Base-by-base conservation (phyloP, 1,140 invertebrate genomes). In the Agrilus planipennis region DNA sequence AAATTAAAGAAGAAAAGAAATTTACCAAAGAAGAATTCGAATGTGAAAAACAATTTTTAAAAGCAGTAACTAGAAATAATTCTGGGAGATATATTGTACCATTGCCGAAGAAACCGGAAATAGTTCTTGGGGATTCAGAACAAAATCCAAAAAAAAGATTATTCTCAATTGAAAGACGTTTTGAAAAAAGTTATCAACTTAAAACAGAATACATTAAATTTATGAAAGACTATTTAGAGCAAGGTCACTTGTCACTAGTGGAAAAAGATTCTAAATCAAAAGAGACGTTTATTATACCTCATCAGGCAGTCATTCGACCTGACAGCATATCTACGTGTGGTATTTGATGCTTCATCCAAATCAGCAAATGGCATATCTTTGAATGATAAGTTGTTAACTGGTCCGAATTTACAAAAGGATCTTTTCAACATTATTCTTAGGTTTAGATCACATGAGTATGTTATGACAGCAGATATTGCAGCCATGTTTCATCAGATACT, bases 401-500 rank as follows among this genome's bases (percentile, higher is more conserved):
- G 37, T 10, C 37, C 37, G 4, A 29, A 28, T 5, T 10, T 39
- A 12, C 37, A 39, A 18, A 3, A 27, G 6, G 37, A 39, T 20
- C n/a, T 39, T 29, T 17, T 30, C 4, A 4, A n/a, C 3, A 47
- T 55, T 6, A 41, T 57, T 6, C 4, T 36, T 15, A n/a, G 42
- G 16, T 51, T 47, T 21, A 6, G 42, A 14, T 16, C 17, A 9
- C 23, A 48, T 23, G 2, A 16, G 20, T 36, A 38, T 31, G 47
- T 30, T 9, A 19, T 46, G 9, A 34, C 16, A 14, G 53, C 51
- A 2, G 63, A 67, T 25, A 55, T 67, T 4, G 32, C 42, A 6
- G 57, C 61, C 38, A 68, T 68, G 62, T 70, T 64, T 40, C 32
- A 62, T 5, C 59, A 63, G 39, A 51, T 67, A 6, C 18, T 60